Evolutionary conservation across 2,797 vertebrate genomes (phyloP).

Genomic region (Choloepus didactylus): DNA sequence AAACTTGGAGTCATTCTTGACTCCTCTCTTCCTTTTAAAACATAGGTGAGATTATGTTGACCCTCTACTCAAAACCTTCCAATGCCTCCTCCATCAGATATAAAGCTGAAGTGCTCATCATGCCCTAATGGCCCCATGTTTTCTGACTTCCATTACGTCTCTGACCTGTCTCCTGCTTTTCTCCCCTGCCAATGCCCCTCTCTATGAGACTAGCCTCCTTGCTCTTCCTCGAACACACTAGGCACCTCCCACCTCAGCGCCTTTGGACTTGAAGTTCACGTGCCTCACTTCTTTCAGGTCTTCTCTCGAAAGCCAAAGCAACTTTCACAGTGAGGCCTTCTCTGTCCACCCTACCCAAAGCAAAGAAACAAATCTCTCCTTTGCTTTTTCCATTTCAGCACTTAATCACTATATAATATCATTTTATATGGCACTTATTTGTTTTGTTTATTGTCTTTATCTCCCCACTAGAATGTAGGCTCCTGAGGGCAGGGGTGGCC

Average conservation of each 20-base stretch:
- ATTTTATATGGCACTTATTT: not conserved
- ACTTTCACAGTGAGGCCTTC: not conserved
- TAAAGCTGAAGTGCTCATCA: not conserved
- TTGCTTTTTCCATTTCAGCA: not conserved
- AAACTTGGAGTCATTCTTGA: slow-evolving; percentile 9
- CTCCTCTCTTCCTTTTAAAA: slow-evolving; percentile 22
- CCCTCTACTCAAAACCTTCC: not conserved
- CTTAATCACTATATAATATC: not conserved
- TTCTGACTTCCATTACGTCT: not conserved
- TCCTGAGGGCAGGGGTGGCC: not conserved
- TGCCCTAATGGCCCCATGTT: not conserved
- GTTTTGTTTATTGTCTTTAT: not conserved
- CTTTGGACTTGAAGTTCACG: not conserved
- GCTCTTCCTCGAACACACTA: not conserved
- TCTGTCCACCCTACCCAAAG: not conserved
- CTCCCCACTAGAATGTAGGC: not conserved
- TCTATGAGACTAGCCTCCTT: not conserved
- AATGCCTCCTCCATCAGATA: not conserved
- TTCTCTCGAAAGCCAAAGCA: slow-evolving; percentile 28
- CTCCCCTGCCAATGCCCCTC: not conserved
- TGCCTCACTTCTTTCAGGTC: not conserved
- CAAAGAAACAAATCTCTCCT: not conserved
- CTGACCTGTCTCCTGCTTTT: not conserved
- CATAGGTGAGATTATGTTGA: not conserved
- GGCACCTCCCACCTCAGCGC: not conserved